These are phyloP conservation scores for Ochlodes sylvanus DNA, from an alignment of 2,888 invertebrate species.

Conservation along the genomic window DNA sequence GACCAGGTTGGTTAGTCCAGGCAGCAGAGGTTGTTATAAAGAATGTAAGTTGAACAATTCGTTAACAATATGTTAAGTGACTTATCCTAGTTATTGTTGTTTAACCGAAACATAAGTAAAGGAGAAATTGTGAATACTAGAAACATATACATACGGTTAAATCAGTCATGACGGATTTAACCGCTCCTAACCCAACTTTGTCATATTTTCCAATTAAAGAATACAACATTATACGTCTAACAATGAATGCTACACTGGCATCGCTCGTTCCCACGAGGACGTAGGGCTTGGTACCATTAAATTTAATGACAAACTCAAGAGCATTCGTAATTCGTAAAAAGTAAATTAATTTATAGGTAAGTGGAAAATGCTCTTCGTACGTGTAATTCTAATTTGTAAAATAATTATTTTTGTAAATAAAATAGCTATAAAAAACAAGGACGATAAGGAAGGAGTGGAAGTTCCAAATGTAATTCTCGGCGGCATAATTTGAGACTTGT, in stretches of 20 bases:
- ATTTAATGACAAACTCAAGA: conserved; percentile 18
- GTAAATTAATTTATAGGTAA: conserved; percentile 23
- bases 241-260: not conserved
- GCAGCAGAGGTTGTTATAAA: too few relatives aligned
- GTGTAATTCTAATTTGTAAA: conserved; percentile 4
- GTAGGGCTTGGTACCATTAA: not conserved
- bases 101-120: too few relatives aligned
- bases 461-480: too few relatives aligned
- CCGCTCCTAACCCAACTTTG: not conserved
- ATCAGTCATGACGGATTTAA: not conserved
- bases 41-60: too few relatives aligned
- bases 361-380: conserved; percentile 11
- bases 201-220: not conserved
- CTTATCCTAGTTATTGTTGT: too few relatives aligned
- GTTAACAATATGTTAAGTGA: too few relatives aligned
- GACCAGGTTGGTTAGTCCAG: too few relatives aligned
- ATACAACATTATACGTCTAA: not conserved
- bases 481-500: too few relatives aligned
- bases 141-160: not conserved
- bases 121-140: not conserved
- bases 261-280: conserved; percentile 18
- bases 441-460: too few relatives aligned
- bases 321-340: conserved; percentile 20
- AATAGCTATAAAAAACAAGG: not conserved
- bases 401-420: not conserved